Conservation (phyloP, 2,797 vertebrate species). For the Acropternis orthonyx region DNA sequence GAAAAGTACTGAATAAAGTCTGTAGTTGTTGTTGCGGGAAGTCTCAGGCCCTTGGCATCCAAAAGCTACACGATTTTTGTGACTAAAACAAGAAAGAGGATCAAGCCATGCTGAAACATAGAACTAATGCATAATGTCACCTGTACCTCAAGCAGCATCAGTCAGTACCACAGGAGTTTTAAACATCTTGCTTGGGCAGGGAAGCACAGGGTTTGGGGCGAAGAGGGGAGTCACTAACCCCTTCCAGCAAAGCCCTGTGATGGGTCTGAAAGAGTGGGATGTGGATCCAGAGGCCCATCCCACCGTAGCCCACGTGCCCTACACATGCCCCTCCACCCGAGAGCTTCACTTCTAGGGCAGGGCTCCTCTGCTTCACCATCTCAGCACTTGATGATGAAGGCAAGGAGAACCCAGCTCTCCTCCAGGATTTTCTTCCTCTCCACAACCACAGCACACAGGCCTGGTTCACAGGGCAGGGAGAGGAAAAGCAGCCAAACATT, state of each 20-base stretch:
- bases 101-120: background rate
- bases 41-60: background rate
- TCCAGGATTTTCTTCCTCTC: background rate
- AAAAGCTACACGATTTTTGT: background rate
- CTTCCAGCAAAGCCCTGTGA: background rate
- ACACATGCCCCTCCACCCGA: background rate
- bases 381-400: accelerated
- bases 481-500: background rate
- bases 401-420: background rate
- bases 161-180: background rate
- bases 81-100: background rate
- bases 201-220: background rate
- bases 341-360: background rate
- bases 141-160: accelerated
- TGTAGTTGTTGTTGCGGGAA: background rate
- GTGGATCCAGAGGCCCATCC: no score
- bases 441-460: background rate
- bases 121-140: accelerated
- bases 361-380: background rate
- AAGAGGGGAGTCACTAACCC: background rate
- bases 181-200: background rate
- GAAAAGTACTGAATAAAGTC: background rate
- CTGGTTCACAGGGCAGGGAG: background rate
- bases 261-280: background rate
- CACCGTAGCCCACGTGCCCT: no score